Base-by-base conservation (phyloP, 2,113 vertebrate genomes). In the Pipa parva region DNA sequence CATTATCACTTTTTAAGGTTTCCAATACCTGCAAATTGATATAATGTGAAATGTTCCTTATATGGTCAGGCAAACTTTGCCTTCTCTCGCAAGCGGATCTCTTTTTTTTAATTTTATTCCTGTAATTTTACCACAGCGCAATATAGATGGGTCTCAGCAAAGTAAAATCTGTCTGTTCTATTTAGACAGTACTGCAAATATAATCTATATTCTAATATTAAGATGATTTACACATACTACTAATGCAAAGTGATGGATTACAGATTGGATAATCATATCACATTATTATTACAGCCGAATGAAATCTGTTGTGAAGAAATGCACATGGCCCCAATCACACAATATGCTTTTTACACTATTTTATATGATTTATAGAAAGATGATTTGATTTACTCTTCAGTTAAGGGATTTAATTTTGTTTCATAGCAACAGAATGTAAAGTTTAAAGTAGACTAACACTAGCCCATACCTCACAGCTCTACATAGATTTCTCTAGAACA, bases 301-400 rank as follows among this genome's bases (percentile, higher is more conserved):
- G 57, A 70, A 61, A 70, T 70, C 54, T 70, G 66, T 25, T 52
- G 58, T 70, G 66, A 70, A 61, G 66, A 70, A 42, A 70, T 70
- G 66, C 66, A 70, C 39, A 70, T 70, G 66, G 66, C 66, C 66
- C 65, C 50, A 70, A 61, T 61, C 51, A 52, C 25, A 70, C 60
- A 50, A 70, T 70, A 54, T 54, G 49, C 57, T 59, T 70, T 70
- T 70, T 70, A 61, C 57, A 70, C 58, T 70, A 70, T 70, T 70
- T 61, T n/a, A 24, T 54, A 26, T 70, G 39, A 60, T 70, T 70
- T 70, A 61, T 61, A 46, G 58, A 58, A 61, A 37, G 29, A 33
- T 61, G 57, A 70, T 61, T 52, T 20, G 27, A 70, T 70, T 70
- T 61, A 9, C 24, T 37, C 56, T 12, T 68, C 33, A 51, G 59